Evolutionary conservation across 2,888 invertebrate species (phyloP), one percentile per base, ranked within the genome.

Genomic region (Euproctis similis): DNA sequence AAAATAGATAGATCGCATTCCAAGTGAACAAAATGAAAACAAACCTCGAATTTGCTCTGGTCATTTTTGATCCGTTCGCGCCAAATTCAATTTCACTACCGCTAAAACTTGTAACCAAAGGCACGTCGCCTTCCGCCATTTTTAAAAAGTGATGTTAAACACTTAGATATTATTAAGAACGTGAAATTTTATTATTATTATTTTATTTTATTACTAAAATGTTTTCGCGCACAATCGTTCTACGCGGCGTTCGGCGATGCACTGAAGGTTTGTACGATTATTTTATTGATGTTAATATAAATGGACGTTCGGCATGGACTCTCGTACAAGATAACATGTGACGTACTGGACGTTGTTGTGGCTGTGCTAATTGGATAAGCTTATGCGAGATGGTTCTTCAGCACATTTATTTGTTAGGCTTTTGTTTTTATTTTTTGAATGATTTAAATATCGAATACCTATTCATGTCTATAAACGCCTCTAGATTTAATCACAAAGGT

Each of bases 111-210:
- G 67, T 65, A 30, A 84, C 82, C 43, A 84, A 52, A 36, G 82
- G 82, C 55, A 80, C 63, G 48, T 82, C 82, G 46, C 82, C 82
- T 55, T 82, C 82, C 38, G 81, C 77, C 77, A 82, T 76, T 38
- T 55, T 59, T 53, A 44, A 48, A 39, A 40, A 39, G 45, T 28
- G 38, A 39, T 43, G 12, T 3, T 23, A 36, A 40, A 43, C 45
- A 53, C 53, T 50, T 31, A 24, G 8, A 10, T n/a, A n/a, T n/a
- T n/a, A n/a, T n/a, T 50, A 61, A 64, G 62, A 65, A 57, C 38
- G 53, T 56, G 41, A 36, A 53, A 46, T 32, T n/a, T n/a, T n/a
- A n/a, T n/a, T n/a, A n/a, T n/a, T 44, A 38, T 12, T 8, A 13
- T 23, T 23, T 23, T 23, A 8, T 23, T 23, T 22, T 22, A 12